Percentiles rank a stretch among this genome's conserved stretches.
Evolutionary conservation across 2,888 invertebrate genomes (phyloP).

Genomic region (Alviniconcha strummeri): DNA sequence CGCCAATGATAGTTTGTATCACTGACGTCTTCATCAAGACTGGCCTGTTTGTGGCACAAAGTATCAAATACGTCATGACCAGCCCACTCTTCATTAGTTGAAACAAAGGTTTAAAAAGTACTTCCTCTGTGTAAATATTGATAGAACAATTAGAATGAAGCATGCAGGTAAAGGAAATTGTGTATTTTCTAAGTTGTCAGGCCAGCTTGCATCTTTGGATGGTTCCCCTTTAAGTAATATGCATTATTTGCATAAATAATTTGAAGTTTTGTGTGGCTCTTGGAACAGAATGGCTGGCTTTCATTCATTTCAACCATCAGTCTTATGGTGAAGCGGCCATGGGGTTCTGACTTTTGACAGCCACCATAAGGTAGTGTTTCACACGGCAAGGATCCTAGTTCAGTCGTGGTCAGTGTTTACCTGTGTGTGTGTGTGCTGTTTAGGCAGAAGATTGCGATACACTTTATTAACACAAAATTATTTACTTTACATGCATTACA

Average conservation of each 20-base stretch:
- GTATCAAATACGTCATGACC: no score
- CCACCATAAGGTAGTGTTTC: neutral
- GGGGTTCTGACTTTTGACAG: neutral
- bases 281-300: neutral
- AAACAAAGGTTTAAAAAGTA: no score
- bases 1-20: no score
- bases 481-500: neutral
- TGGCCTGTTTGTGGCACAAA: no score
- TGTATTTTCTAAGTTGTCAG: no score
- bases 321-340: neutral
- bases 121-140: no score
- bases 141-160: no score
- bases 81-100: no score
- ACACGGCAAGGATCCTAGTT: neutral
- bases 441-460: neutral
- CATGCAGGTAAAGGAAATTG: no score
- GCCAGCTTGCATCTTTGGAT: no score
- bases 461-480: neutral
- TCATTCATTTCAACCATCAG: neutral
- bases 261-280: neutral
- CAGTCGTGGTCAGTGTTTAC: neutral
- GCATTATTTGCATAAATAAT: neutral
- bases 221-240: no score
- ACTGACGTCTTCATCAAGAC: no score
- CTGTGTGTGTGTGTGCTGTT: neutral